Evolutionary conservation across 1,140 invertebrate genomes (phyloP), one percentile per base, ranked within the genome.

Genomic region (Cyphomyrmex costatus): DNA sequence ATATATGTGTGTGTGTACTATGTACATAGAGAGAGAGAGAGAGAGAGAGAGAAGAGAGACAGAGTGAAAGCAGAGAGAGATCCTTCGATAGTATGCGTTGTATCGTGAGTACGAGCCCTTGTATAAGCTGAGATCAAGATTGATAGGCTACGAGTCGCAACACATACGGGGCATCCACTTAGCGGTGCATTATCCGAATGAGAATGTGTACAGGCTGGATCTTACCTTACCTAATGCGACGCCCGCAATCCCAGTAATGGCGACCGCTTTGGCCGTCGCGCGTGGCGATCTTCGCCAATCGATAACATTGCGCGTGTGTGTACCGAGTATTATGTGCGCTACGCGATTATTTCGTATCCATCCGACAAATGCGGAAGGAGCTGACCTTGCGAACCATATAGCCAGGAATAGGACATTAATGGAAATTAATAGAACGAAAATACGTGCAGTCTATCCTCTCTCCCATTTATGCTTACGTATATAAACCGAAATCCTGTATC

Each of bases 111-210:
- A 42, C 30, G 51, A 56, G 46, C 49, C 53, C 84, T 51, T 49
- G 77, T 56, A 58, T 27, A 63, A 78, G 61, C 82, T 58, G 71
- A 86, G 90, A 93, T 93, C 88, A 93, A 93, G 93, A 93, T 93
- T 93, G 93, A 93, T 93, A 92, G 90, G 89, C 86, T 89, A 87
- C 77, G 88, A 92, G 91, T 89, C 89, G 91, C 86, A 90, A 90
- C 79, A 73, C 68, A 83, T 56, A 83, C 87, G 77, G 53, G 92
- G 91, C 91, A 94, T 93, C 92, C 91, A 93, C 92, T 94, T 92
- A 93, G 89, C 86, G 86, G 85, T 92, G 92, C 92, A 94, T 94
- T 93, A 94, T 93, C 90, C 89, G 84, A 90, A 93, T 94, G 92
- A 93, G 92, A 93, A 94, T 92, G 90, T 90, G 90, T 89, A 88